Base-by-base conservation (phyloP, 2,797 vertebrate genomes). In the Clamator glandarius region DNA sequence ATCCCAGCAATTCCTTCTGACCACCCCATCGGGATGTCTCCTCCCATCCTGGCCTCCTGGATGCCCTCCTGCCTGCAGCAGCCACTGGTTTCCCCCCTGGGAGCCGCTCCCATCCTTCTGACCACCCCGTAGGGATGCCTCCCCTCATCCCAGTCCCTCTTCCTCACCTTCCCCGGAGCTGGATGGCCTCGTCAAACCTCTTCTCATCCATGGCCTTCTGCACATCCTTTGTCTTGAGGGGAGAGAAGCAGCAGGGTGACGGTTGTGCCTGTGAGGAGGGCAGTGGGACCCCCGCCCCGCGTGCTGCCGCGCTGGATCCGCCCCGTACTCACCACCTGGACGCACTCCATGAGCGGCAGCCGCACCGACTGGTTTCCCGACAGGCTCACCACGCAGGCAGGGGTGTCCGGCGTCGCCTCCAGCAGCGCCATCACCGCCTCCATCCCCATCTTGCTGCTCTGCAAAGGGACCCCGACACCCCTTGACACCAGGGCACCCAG, bases 361-460 rank as follows among this genome's bases (percentile, higher is more conserved):
- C 98, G 98, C 55, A 99, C 98, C 0, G 98, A 97, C 58, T 99
- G 98, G 98, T 99, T 99, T 58, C 99, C 99, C 0, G 98, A 99
- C 67, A 99, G 98, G 96, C 98, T 99, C 61, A 99, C 99, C 93
- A 99, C 99, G 4, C 99, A 99, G 84, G 99, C 98, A 0, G 99
- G 98, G 2, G 99, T 99, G 93, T 99, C 98, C 0, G 99, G 98
- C 0, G 98, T 98, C 61, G 99, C 99, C 93, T 99, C 99, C 97
- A 99, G 96, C 94, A 99, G 97, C 0, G 99, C 98, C 70, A 99
- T 97, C 84, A 99, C 99, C 0, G 99, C 99, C 96, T 99, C 99
- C 97, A 99, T 98, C 11, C 99, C 99, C 98, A 99, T 96, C 96
- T 99, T 99, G 97, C 98, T 98, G 98, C 99, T 99, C 99, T 99